These are phyloP conservation scores for Clarias magur DNA, from an alignment of 2,113 vertebrate species.

Conservation along the genomic window DNA sequence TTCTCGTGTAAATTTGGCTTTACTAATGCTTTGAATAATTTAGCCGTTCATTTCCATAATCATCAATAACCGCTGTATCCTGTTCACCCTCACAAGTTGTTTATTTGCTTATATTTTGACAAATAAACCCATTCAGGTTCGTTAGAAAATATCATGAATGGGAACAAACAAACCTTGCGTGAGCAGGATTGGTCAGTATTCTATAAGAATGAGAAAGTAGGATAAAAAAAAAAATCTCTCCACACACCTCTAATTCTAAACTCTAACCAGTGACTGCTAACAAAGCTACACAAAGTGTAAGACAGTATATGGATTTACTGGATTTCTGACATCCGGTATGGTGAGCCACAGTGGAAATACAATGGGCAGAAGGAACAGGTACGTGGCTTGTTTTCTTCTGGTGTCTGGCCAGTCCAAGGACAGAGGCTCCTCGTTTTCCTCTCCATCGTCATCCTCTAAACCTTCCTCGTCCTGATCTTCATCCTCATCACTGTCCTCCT, in stretches of 20 bases:
- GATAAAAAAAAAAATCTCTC: not conserved
- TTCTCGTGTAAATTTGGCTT: not conserved
- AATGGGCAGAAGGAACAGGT: constrained; percentile 89
- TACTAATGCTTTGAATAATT: not conserved
- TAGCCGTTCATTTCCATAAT: not conserved
- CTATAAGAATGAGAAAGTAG: not conserved
- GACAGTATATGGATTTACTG: constrained; percentile 65
- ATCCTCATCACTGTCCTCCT: constrained; percentile 60
- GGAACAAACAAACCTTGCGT: not conserved
- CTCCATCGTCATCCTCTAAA: constrained; percentile 63
- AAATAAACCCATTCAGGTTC: not conserved
- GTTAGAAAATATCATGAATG: not conserved
- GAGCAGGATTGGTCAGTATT: not conserved
- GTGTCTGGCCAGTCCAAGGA: constrained; percentile 90
- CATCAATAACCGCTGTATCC: not conserved
- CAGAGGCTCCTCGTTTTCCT: constrained; percentile 80
- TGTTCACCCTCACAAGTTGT: not conserved
- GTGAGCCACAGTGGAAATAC: constrained; percentile 95
- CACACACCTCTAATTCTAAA: not conserved
- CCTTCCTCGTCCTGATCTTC: constrained; percentile 39
- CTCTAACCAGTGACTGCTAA: not conserved
- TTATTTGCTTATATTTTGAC: not conserved
- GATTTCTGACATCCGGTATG: constrained; percentile 87
- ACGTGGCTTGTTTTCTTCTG: constrained; percentile 83
- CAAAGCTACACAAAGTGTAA: not conserved